Percentiles rank a stretch among this genome's conserved stretches.
These are phyloP conservation scores for Emydoidea blandingii DNA, from an alignment of 2,797 vertebrate genomes.

Conservation along the genomic window DNA sequence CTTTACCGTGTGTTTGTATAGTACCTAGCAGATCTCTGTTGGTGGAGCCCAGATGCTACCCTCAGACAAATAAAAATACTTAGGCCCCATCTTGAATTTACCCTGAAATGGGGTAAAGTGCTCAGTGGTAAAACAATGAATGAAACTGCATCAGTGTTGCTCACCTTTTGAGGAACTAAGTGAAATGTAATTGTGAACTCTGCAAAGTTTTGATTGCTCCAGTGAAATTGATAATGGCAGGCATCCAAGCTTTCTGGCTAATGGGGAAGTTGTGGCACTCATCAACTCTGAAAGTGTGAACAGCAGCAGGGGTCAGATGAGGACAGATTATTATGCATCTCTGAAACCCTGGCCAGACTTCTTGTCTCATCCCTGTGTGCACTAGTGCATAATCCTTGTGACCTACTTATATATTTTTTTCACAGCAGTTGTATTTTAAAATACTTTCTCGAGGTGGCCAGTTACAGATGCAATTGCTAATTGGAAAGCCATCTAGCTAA, in stretches of 20 bases:
- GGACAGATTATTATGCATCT: conserved; percentile 71
- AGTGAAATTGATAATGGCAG: conserved; percentile 17
- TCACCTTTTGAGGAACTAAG: conserved; percentile 33
- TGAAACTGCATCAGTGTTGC: background rate
- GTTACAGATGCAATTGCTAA: conserved; percentile 31
- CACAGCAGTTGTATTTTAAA: conserved; percentile 57
- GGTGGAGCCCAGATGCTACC: no score
- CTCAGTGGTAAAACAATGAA: background rate
- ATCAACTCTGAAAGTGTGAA: conserved; percentile 65
- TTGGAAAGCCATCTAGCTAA: conserved; percentile 38
- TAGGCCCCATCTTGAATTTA: background rate
- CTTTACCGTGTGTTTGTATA: no score
- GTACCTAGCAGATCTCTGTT: no score
- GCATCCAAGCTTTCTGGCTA: conserved; percentile 35
- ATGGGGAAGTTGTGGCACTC: conserved; percentile 55
- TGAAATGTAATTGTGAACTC: conserved; percentile 35
- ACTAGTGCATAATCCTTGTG: conserved; percentile 64
- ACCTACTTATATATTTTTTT: conserved; percentile 60
- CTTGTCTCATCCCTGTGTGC: conserved; percentile 53
- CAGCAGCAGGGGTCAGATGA: conserved; percentile 61
- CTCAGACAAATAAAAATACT: no score
- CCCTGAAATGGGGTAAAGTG: background rate
- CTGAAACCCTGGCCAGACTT: conserved; percentile 61
- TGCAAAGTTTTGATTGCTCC: conserved; percentile 10
- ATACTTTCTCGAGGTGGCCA: conserved; percentile 31